Evolutionary conservation across 2,888 invertebrate species (phyloP), one percentile per base, ranked within the genome.

Genomic region (Phytoseiulus persimilis): DNA sequence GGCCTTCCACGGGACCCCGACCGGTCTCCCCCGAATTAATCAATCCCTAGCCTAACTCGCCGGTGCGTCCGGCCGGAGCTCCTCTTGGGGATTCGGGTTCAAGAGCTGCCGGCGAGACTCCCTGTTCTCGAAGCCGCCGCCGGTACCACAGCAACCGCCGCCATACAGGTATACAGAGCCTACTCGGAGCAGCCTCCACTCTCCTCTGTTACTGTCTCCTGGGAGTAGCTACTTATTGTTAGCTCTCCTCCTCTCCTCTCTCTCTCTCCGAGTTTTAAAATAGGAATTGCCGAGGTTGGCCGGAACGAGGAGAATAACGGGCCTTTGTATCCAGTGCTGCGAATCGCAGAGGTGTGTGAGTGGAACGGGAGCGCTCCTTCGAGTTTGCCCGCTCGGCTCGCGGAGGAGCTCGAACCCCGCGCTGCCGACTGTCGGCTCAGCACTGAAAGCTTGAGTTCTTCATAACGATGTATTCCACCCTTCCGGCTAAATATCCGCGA

Each of bases 151-250:
- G n/a, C 65, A 65, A 23, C 65, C 65, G 28, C 9, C 18, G 28
- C 65, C 65, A 65, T 28, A 28, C 65, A 65, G 65, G 65, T 65
- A 65, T 65, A 46, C 46, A 46, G 46, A 46, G 46, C 46, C 6
- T 46, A 65, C 65, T 65, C 65, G 65, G 18, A 28, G 65, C 65
- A 23, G 65, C 65, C 18, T 23, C 65, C 9, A 6, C 39, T 39
- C 65, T 28, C 11, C 65, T 28, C 65, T 28, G 65, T 23, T 28
- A 65, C 14, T 65, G 65, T 65, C 65, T 65, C 65, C 18, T 18
- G 65, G 65, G 65, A 65, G 65, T 65, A 65, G 65, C 65, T 65
- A 65, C 65, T 65, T 65, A 65, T 65, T 65, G 65, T 65, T 65
- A 3, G 65, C 65, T 65, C 39, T 39, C 39, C 9, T 9, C 39